Conservation (phyloP, 2,113 vertebrate species). For the Sigmodon hispidus region DNA sequence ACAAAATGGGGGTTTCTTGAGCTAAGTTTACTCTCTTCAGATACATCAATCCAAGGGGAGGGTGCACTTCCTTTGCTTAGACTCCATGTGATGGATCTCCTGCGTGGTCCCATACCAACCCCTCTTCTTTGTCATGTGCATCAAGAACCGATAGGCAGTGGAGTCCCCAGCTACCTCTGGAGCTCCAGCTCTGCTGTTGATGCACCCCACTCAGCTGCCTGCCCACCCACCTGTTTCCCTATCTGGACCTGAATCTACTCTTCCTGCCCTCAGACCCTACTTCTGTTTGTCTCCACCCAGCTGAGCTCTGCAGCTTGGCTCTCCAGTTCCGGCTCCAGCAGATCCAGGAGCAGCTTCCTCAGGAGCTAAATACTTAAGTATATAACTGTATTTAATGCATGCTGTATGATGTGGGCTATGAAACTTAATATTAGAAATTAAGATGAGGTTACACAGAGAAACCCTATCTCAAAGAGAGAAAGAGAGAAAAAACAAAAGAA, state of each 20-base stretch:
- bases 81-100: background rate
- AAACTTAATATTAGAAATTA: background rate
- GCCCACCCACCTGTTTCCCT: background rate
- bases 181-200: background rate
- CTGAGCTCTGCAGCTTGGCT: background rate
- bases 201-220: background rate
- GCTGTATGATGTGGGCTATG: background rate
- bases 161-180: background rate
- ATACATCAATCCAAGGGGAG: background rate
- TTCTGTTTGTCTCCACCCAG: background rate
- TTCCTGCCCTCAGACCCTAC: background rate
- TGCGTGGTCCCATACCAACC: background rate
- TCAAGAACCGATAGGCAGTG: background rate
- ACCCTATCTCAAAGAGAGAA: too few species aligned
- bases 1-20: too few species aligned
- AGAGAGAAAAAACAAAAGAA: too few species aligned
- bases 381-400: background rate
- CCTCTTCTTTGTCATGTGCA: background rate
- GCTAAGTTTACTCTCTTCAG: too few species aligned
- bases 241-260: background rate
- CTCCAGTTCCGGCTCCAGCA: background rate
- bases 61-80: background rate
- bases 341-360: background rate
- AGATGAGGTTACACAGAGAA: too few species aligned
- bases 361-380: background rate